A percentile compares a stretch with the other conserved stretches of the same genome.
Conservation (phyloP, 2,797 vertebrate species). For the Anolis apletophallus region DNA sequence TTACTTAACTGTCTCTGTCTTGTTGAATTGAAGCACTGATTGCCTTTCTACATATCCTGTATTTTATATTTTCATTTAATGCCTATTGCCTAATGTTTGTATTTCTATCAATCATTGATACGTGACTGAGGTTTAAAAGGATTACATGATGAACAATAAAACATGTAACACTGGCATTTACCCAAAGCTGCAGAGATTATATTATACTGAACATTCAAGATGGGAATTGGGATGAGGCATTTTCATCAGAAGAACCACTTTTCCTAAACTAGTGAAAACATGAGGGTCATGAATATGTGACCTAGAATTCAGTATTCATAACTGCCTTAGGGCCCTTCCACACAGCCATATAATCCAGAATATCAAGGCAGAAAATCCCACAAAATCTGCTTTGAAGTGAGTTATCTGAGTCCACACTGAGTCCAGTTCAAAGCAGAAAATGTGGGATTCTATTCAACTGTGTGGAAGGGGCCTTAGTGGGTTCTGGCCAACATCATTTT, state of each 20-base stretch:
- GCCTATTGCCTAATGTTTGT: conserved; percentile 75
- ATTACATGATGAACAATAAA: conserved; percentile 87
- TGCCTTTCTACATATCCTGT: conserved; percentile 81
- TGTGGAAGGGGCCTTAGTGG: no score
- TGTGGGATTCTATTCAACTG: no score
- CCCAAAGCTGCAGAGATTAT: conserved; percentile 40
- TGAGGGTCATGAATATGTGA: no score
- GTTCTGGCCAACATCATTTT: no score
- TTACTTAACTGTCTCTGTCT: conserved; percentile 73
- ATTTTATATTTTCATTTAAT: conserved; percentile 82
- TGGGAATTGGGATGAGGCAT: not conserved
- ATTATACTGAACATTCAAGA: conserved; percentile 35
- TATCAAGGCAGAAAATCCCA: no score
- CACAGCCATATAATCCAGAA: no score
- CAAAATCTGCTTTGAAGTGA: no score
- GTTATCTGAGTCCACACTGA: no score
- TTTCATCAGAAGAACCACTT: not conserved
- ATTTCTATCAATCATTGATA: conserved; percentile 82
- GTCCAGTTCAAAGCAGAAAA: no score
- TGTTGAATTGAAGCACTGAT: conserved; percentile 78
- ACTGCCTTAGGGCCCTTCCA: no score
- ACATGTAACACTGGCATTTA: conserved; percentile 82
- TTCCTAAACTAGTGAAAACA: no score
- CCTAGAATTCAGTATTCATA: no score
- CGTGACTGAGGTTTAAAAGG: conserved; percentile 79